Conservation (phyloP, 2,113 vertebrate species). For the Chrysochloris asiatica region DNA sequence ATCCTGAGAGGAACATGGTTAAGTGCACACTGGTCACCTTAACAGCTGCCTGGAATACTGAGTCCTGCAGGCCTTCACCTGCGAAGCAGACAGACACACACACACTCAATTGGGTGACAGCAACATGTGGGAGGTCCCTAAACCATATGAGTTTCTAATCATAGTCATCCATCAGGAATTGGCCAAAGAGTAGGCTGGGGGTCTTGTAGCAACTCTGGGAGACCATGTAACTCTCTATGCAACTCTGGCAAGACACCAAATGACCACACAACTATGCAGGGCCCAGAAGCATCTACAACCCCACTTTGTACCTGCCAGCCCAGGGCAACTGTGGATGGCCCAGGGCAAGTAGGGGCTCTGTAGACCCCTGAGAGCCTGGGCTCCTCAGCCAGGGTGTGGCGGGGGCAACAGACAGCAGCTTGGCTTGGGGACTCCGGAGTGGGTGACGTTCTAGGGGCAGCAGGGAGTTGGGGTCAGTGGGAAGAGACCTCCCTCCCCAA, state of each 20-base stretch:
- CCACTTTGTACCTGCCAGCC: background rate
- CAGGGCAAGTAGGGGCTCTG: background rate
- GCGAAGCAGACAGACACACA: background rate
- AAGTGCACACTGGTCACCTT: background rate
- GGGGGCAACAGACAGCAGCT: background rate
- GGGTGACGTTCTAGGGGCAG: background rate
- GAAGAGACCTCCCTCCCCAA: background rate
- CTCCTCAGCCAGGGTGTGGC: too few species aligned
- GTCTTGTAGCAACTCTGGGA: background rate
- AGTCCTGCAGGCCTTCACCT: background rate
- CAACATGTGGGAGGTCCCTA: background rate
- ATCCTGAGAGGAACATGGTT: background rate
- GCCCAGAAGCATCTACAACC: background rate
- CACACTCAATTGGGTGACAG: background rate
- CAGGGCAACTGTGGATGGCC: background rate
- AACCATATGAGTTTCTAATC: background rate
- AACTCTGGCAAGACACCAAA: background rate
- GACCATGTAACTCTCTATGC: background rate
- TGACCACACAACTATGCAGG: too few species aligned
- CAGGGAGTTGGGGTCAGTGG: background rate
- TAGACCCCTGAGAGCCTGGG: too few species aligned
- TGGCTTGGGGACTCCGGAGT: background rate
- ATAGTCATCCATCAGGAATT: background rate
- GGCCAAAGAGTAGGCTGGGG: background rate
- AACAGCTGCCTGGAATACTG: background rate